Base-by-base conservation (phyloP, 1,140 invertebrate genomes). In the Maniola jurtina region DNA sequence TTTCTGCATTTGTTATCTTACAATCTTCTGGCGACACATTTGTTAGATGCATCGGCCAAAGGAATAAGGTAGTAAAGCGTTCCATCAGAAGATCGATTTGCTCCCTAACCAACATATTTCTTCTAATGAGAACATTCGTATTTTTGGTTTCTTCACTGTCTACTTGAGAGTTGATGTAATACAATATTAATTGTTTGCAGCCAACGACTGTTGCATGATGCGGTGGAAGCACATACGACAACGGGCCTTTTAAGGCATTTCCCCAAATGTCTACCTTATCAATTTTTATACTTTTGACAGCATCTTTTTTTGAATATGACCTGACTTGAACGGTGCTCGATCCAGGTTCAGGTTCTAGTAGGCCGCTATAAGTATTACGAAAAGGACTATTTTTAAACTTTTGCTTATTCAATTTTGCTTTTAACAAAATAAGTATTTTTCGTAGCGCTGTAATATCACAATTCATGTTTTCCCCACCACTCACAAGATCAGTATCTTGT, bases 31-130 rank as follows among this genome's bases (percentile, higher is more conserved):
- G 66, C 9, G 66, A 35, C 33, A 57, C 73, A 80, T 83, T 86
- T 2, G 86, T 82, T 38, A 90, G 63, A 25, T 87, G 59, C 74
- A 88, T 75, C n/a, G 87, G 81, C 84, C 84, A 90, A 15, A 84
- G 47, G 56, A 90, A 90, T 25, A 90, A 64, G 15, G 71, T 62
- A 74, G 83, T 76, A 69, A 88, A 88, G 14, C 88, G 66, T 55
- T 85, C 80, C 68, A 83, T 73, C 14, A 88, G 74, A 6, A 72
- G 11, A 42, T 70, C 45, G n/a, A 83, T 54, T 56, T 82, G 72
- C 0, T 81, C 68, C 63, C 73, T 75, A 11, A 87, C 71, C 33
- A 78, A 14, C 3, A 15, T 1, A 78, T 86, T 88, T 67, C 63
- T 79, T 67, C 58, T 76, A 10, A 70, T 60, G 16, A 78, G 54